A percentile compares a stretch with the other conserved stretches of the same genome.
Conservation (phyloP, 2,113 vertebrate species). For the Limanda limanda region DNA sequence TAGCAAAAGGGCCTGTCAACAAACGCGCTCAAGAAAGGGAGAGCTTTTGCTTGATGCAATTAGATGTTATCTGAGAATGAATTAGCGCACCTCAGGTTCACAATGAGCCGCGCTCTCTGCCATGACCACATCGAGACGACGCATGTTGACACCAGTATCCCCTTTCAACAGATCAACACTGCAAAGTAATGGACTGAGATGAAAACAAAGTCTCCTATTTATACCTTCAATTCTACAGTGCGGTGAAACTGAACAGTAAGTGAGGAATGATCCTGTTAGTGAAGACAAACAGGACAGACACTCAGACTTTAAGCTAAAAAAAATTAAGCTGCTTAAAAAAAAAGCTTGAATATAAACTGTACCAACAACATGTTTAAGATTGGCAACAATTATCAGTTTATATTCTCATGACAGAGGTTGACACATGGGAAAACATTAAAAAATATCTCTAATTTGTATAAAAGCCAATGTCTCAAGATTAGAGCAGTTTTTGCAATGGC, state of each 20-base stretch:
- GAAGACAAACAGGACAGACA: not conserved
- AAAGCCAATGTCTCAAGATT: not conserved
- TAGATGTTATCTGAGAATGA: conserved; percentile 83
- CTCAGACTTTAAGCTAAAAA: not conserved
- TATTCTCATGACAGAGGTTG: not conserved
- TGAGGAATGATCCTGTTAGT: conserved; percentile 4
- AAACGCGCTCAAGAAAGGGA: conserved; percentile 56
- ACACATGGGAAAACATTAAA: not conserved
- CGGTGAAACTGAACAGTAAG: not conserved
- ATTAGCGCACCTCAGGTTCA: conserved; percentile 64
- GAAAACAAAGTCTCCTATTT: conserved; percentile 22
- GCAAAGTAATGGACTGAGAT: conserved; percentile 22
- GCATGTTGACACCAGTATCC: conserved; percentile 34
- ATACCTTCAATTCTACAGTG: conserved; percentile 17
- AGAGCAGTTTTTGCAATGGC: not conserved
- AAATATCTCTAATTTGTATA: not conserved
- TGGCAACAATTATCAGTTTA: not conserved
- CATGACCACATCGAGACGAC: conserved; percentile 17
- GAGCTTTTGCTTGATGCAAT: conserved; percentile 75
- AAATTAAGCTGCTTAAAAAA: not conserved
- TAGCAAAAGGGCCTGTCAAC: conserved; percentile 72
- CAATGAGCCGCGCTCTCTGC: conserved; percentile 60
- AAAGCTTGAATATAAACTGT: not conserved
- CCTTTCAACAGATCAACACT: conserved; percentile 37
- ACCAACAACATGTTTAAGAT: not conserved